phyloP scores from a whole-genome alignment of 2,888 invertebrate genomes.

The Amphipyra tragopoginis region DNA sequence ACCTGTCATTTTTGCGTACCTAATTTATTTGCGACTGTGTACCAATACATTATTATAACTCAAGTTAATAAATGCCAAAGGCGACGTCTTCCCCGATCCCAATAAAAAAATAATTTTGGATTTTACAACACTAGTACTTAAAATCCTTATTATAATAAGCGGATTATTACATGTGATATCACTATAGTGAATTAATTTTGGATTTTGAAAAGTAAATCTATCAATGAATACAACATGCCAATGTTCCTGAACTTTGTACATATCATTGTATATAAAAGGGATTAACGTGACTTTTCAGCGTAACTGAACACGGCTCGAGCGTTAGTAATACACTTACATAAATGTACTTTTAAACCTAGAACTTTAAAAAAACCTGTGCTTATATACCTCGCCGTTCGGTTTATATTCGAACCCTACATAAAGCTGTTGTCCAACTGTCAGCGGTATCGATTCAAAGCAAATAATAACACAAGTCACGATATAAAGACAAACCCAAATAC shows the following conservation, averaged over 20 bases:
- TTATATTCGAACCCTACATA: slow-evolving; percentile 29
- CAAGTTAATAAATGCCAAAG: slow-evolving; percentile 46
- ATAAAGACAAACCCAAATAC: slow-evolving; percentile 34
- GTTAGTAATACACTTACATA: slow-evolving; percentile 55
- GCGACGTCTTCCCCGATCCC: slow-evolving; percentile 53
- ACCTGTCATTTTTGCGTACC: slow-evolving; percentile 36
- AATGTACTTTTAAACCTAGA: slow-evolving; percentile 58
- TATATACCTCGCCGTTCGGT: slow-evolving; percentile 30
- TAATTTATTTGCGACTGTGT: slow-evolving; percentile 44
- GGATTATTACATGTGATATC: slow-evolving; percentile 58
- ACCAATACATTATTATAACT: slow-evolving; percentile 41
- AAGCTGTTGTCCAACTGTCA: slow-evolving; percentile 46
- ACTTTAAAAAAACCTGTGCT: slow-evolving; percentile 34
- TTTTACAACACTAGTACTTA: slow-evolving; percentile 64
- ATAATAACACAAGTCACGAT: slow-evolving; percentile 31
- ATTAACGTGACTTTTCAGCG: slow-evolving; percentile 29
- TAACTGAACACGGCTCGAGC: slow-evolving; percentile 53
- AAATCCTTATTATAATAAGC: slow-evolving; percentile 58
- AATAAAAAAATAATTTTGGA: slow-evolving; percentile 75
- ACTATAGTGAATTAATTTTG: slow-evolving; percentile 53
- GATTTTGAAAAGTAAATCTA: slow-evolving; percentile 44
- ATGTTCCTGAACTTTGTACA: slow-evolving; percentile 62
- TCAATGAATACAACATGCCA: slow-evolving; percentile 36
- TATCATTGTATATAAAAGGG: slow-evolving; percentile 47
- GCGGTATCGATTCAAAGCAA: slow-evolving; percentile 26